Evolutionary conservation across 53 echinoderm and acorn worm genomes (phyloP).

Genomic region (Crossaster papposus): DNA sequence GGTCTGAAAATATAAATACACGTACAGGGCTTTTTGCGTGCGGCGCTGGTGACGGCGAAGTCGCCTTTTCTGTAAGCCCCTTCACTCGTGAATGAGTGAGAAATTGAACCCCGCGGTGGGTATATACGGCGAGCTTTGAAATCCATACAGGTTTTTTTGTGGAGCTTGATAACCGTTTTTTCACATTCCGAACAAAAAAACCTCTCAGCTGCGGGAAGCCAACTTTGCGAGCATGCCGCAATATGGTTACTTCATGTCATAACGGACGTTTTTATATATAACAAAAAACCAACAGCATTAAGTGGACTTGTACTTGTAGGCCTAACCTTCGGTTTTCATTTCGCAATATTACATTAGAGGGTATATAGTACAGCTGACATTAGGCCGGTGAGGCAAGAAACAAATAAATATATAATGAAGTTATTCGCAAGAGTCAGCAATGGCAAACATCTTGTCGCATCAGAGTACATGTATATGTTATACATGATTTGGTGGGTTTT

Average conservation of each 20-base stretch:
- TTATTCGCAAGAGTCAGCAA: neutral
- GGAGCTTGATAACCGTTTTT: constrained; percentile 48
- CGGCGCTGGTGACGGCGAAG: neutral
- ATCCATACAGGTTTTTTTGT: neutral
- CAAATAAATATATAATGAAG: neutral
- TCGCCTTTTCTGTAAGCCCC: constrained; percentile 31
- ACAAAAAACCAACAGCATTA: no score
- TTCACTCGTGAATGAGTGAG: constrained; percentile 53
- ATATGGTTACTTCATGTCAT: neutral
- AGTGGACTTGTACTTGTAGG: neutral
- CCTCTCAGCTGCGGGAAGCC: constrained; percentile 44
- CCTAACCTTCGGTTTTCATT: neutral
- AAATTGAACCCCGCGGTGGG: constrained; percentile 57
- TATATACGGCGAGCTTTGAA: constrained; percentile 32
- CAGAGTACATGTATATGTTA: neutral
- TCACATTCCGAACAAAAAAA: constrained; percentile 50
- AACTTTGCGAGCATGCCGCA: neutral
- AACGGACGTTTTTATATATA: neutral
- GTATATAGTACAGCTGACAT: neutral
- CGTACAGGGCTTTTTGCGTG: neutral
- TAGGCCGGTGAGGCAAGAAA: neutral
- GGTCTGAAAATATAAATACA: constrained; percentile 4
- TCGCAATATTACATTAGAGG: neutral
- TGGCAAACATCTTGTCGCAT: neutral
- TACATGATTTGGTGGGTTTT: neutral